A percentile compares a stretch with the other conserved stretches of the same genome.
Conservation (phyloP, 2,113 vertebrate species). For the Aspidoscelis tigris region DNA sequence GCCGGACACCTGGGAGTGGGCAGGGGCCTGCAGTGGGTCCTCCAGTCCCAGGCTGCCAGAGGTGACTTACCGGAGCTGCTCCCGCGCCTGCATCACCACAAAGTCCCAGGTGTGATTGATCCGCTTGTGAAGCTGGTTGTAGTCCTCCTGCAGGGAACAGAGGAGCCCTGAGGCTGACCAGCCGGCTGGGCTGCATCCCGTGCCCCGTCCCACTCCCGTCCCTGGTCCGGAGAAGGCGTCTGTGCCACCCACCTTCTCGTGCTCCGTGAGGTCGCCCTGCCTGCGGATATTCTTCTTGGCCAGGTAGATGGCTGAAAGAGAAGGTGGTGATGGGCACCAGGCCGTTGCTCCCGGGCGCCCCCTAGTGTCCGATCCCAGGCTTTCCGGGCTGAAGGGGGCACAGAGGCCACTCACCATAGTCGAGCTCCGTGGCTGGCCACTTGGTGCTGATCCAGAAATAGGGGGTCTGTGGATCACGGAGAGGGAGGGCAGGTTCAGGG, state of each 20-base stretch:
- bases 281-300: constrained; percentile 95
- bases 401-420: constrained; percentile 84
- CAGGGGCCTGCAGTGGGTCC: too few relatives aligned
- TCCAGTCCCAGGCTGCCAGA: too few relatives aligned
- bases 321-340: background rate
- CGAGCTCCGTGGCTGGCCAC: constrained; percentile 90
- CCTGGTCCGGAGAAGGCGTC: background rate
- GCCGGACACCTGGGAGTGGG: too few relatives aligned
- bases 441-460: constrained; percentile 93
- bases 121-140: constrained; percentile 87
- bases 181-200: too few relatives aligned
- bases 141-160: constrained; percentile 79
- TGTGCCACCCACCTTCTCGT: constrained; percentile 86
- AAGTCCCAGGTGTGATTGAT: constrained; percentile 96
- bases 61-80: constrained; percentile 88
- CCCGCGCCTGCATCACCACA: constrained; percentile 94
- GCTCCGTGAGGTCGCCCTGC: constrained; percentile 87
- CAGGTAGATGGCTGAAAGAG: constrained; percentile 86
- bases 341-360: background rate
- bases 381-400: background rate
- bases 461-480: constrained; percentile 79
- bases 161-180: too few relatives aligned
- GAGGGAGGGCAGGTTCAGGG: background rate
- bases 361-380: background rate
- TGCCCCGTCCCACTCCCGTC: too few relatives aligned